phyloP scores from a whole-genome alignment of 2,113 vertebrate species.

The Jacana jacana region DNA sequence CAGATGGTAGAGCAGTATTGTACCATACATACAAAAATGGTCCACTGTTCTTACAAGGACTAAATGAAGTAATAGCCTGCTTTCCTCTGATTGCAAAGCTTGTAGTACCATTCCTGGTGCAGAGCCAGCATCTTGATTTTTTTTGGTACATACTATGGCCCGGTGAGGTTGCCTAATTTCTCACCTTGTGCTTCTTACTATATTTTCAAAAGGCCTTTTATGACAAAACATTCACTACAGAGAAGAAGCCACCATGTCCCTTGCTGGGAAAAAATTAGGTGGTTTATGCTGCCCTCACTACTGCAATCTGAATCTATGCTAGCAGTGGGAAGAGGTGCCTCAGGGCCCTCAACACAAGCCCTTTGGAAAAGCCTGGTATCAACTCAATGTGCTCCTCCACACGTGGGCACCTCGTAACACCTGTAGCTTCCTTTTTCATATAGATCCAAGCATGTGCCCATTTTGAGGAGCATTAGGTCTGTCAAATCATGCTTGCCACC shows the following conservation, averaged over 20 bases:
- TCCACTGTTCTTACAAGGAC: background rate
- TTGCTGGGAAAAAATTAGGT: background rate
- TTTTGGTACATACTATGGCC: background rate
- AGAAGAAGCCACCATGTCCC: background rate
- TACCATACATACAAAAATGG: background rate
- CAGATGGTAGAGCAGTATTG: background rate
- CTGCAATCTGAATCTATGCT: background rate
- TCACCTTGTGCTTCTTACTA: background rate
- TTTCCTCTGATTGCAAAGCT: background rate
- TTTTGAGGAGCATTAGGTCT: background rate
- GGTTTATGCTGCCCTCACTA: background rate
- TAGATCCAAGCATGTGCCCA: accelerated
- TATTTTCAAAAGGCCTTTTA: background rate
- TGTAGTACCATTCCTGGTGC: accelerated
- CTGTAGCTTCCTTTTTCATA: background rate
- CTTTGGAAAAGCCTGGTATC: background rate
- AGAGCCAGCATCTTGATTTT: background rate
- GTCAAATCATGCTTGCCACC: background rate
- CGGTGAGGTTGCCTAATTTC: background rate
- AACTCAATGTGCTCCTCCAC: accelerated
- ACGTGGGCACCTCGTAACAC: background rate
- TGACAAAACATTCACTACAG: background rate
- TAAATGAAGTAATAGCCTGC: background rate
- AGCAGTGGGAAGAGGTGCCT: background rate
- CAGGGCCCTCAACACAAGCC: background rate